Conservation (phyloP, 1,140 invertebrate species). For the Camponotus vicinus region DNA sequence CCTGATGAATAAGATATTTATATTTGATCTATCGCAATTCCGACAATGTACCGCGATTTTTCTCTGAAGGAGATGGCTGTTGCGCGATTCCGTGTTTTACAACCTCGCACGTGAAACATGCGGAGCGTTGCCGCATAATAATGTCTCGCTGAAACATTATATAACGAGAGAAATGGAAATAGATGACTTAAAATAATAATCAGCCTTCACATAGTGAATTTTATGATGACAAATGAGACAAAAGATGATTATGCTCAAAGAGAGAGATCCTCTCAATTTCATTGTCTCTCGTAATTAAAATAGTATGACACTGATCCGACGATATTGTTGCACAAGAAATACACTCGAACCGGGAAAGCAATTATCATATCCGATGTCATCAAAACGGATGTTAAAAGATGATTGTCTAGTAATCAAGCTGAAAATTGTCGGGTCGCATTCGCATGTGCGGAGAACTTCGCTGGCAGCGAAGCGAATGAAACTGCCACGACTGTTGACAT, state of each 20-base stretch:
- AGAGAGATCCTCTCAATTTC: background rate
- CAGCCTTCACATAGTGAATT: background rate
- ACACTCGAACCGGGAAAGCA: background rate
- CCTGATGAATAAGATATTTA: background rate
- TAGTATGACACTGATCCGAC: background rate
- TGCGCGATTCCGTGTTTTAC: background rate
- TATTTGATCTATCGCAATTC: background rate
- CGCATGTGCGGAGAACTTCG: background rate
- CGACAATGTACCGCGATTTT: background rate
- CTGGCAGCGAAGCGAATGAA: background rate
- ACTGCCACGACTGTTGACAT: background rate
- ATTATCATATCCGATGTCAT: conserved; percentile 8
- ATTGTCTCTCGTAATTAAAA: background rate
- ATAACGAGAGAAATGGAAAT: background rate
- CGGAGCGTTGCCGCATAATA: background rate
- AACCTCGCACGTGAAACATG: background rate
- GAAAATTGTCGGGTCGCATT: conserved; percentile 33
- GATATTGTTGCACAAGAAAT: background rate
- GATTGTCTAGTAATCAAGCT: conserved; percentile 36
- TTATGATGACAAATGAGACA: background rate
- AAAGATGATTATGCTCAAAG: background rate
- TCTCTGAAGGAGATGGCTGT: background rate
- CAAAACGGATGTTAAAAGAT: conserved; percentile 45
- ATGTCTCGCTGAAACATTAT: no score
- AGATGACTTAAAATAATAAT: background rate